Base-by-base conservation (phyloP, 2,113 vertebrate genomes). In the Plectropomus leopardus region DNA sequence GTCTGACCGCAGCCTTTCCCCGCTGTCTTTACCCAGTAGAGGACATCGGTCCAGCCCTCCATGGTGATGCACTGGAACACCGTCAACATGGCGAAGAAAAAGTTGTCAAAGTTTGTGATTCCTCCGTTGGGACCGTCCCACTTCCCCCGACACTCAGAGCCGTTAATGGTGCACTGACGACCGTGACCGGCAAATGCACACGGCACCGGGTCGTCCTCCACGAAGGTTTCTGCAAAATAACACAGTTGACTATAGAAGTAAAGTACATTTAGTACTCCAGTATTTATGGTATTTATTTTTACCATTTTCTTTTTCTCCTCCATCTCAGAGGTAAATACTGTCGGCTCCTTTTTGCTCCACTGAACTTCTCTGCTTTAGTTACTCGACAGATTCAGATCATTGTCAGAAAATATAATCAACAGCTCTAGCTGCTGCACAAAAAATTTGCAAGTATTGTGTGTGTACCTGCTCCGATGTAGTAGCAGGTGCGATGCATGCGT, bases 71-170 rank as follows among this genome's bases (percentile, higher is more conserved):
- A 98, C 91, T 98, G 97, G 81, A 97, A 98, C 32, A 98, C 97
- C 0, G 97, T 97, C 75, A 98, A 69, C 97, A 97, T 97, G 87
- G 97, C 97, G 2, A 98, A 98, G 94, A 97, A 97, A 94, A 98
- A 97, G 92, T 98, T 98, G 92, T 98, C 97, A 0, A 98, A 98
- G 90, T 97, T 97, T 83, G 97, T 98, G 93, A 98, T 98, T 54
- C 97, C 97, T 0, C 96, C 96, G 0, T 98, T 98, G 65, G 97
- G 97, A 0, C 97, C 97, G 3, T 96, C 95, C 97, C 97, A 98
- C 54, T 86, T 89, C 1, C 96, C 96, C 0, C 96, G 93, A 68
- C 97, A 98, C 81, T 96, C 96, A 0, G 96, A 93, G n/a, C 95
- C 95, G 51, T 98, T 98, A 14, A 93, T 2, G 0, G 28, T 26